A percentile compares a stretch with the other conserved stretches of the same genome.
These are phyloP conservation scores for Paramisgurnus dabryanus DNA, from an alignment of 2,113 vertebrate genomes.

Conservation along the genomic window DNA sequence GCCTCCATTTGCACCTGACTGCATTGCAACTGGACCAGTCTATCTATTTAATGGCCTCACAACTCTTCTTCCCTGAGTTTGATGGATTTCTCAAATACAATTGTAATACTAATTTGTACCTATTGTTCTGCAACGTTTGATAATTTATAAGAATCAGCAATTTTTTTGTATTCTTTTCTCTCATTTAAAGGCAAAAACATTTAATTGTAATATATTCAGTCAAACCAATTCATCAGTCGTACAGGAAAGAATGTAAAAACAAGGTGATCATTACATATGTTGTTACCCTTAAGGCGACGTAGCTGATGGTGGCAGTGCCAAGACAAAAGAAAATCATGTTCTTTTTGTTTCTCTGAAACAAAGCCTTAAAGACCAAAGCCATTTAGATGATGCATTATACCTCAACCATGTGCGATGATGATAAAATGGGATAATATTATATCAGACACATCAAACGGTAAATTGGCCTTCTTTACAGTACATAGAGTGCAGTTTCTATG, in stretches of 20 bases:
- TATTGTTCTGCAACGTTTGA: not conserved
- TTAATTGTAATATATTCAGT: not conserved
- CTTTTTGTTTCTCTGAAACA: constrained; percentile 16
- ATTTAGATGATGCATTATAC: constrained; percentile 30
- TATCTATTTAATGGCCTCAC: too few relatives aligned
- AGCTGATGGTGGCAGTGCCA: not conserved
- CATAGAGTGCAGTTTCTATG: constrained; percentile 16
- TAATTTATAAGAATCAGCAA: not conserved
- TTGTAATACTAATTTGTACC: not conserved
- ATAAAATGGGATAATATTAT: constrained; percentile 43
- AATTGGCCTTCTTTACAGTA: constrained; percentile 25
- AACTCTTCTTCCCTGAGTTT: too few relatives aligned
- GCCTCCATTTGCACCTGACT: too few relatives aligned
- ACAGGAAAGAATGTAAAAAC: not conserved
- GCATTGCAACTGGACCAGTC: too few relatives aligned
- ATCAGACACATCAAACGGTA: constrained; percentile 28
- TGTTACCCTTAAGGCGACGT: not conserved
- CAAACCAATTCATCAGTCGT: not conserved
- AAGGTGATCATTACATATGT: not conserved
- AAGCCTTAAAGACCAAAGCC: constrained; percentile 27
- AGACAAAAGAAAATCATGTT: constrained; percentile 21
- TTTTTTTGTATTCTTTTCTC: not conserved
- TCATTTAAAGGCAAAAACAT: constrained; percentile 6
- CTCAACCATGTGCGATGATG: constrained; percentile 22
- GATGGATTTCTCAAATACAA: too few relatives aligned